phyloP scores from a whole-genome alignment of 1,140 invertebrate genomes.

The Armadillidium nasatum region DNA sequence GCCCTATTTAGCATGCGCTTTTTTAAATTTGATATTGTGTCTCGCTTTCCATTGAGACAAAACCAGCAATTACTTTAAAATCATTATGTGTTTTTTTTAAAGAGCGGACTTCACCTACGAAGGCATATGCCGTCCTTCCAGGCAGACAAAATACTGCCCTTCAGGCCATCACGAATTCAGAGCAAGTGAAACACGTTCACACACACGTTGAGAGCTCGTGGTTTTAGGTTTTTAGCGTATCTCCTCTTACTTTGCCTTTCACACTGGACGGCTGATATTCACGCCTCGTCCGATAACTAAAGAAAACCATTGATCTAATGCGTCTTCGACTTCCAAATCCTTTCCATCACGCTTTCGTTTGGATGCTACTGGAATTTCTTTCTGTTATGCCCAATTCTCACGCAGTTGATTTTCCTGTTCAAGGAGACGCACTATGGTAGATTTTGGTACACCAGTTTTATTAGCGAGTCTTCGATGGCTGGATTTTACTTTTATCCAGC shows the following conservation, averaged over 20 bases:
- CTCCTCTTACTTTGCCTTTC: background rate
- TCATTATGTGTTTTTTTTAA: too few relatives aligned
- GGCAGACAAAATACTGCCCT: too few relatives aligned
- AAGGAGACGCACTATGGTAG: background rate
- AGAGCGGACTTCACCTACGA: too few relatives aligned
- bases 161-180: too few relatives aligned
- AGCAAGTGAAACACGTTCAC: too few relatives aligned
- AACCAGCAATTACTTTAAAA: background rate
- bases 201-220: too few relatives aligned
- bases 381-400: background rate
- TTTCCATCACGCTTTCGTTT: background rate
- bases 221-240: background rate
- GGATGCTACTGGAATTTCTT: background rate
- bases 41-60: background rate
- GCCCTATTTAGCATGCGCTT: background rate
- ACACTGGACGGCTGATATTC: background rate
- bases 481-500: background rate
- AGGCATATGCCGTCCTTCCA: too few relatives aligned
- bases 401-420: background rate
- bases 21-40: background rate
- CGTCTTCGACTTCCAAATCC: background rate
- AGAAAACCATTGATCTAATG: background rate
- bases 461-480: background rate
- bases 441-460: background rate
- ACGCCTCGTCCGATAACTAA: background rate